Base-by-base conservation (phyloP, 1,140 invertebrate genomes). In the Sarcophaga peregrina region DNA sequence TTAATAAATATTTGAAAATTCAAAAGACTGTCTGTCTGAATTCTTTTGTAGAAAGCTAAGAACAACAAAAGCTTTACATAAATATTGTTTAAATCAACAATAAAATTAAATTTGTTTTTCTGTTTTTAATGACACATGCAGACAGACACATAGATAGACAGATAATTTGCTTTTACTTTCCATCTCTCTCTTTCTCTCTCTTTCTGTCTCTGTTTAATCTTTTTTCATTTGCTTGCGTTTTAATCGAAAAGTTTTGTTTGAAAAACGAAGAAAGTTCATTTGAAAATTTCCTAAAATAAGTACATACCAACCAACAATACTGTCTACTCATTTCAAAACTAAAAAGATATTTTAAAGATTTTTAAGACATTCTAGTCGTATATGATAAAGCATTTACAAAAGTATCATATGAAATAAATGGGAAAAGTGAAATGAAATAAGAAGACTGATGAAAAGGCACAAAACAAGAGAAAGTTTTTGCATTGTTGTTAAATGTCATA, bases 401-500 rank as follows among this genome's bases (percentile, higher is more conserved):
- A 37, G 25, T 4, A 37, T 37, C 25, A 37, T 37, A 37, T 37
- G 25, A 37, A 37, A 1, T 37, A 37, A 37, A 37, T 37, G 25
- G 4, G 25, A 37, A 37, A 37, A 37, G 25, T 37, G 25, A 37
- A 37, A 8, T 8, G 62, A 68, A 20, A 68, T 20, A 68, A 37
- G 25, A 37, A 2, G 25, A 10, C n/a, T 6, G 15, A 58, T n/a
- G n/a, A 58, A 58, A 58, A 58, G 0, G n/a, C 0, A 58, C 54
- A 58, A 58, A 58, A 15, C 6, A 11, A 11, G 54, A 37, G 25
- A 37, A 37, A 37, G 25, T 37, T 37, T 58, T 68, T 68, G 15
- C 9, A 20, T 68, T 68, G 17, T 68, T 68, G n/a, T 20, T 68
- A 20, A 68, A 68, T 25, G 62, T 68, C 62, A 68, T 68, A 68